These are phyloP conservation scores for Rhadina sibilatrix DNA, from an alignment of 2,113 vertebrate genomes.

Conservation along the genomic window DNA sequence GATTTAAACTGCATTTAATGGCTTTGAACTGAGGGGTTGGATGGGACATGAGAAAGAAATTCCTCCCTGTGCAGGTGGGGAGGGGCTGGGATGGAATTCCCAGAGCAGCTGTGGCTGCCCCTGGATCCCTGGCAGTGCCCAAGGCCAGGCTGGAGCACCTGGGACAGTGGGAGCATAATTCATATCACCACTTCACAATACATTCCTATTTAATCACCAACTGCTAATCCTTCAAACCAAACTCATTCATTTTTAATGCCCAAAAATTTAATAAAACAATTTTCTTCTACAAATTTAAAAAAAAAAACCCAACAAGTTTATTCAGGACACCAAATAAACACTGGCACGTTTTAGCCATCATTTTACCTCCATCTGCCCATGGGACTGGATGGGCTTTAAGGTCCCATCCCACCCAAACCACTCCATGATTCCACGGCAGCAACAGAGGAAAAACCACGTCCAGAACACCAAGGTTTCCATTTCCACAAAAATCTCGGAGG, in stretches of 20 bases:
- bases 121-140: not conserved
- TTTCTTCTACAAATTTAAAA: no score
- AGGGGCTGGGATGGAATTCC: not conserved
- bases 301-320: no score
- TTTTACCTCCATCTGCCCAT: not conserved
- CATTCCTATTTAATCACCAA: no score
- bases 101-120: not conserved
- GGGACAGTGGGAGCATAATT: not conserved
- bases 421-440: not conserved
- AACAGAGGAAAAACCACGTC: accelerated
- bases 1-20: not conserved
- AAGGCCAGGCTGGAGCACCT: not conserved
- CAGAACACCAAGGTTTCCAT: not conserved
- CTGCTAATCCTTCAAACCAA: no score
- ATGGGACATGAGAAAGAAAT: not conserved
- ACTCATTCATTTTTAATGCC: no score
- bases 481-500: not conserved
- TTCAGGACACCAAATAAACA: no score
- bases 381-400: not conserved
- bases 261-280: no score
- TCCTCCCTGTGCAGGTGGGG: not conserved
- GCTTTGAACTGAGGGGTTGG: not conserved
- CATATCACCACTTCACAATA: no score
- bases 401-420: not conserved
- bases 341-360: no score